Evolutionary conservation across 1,140 invertebrate genomes (phyloP).

Genomic region (Rhynchophorus ferrugineus): DNA sequence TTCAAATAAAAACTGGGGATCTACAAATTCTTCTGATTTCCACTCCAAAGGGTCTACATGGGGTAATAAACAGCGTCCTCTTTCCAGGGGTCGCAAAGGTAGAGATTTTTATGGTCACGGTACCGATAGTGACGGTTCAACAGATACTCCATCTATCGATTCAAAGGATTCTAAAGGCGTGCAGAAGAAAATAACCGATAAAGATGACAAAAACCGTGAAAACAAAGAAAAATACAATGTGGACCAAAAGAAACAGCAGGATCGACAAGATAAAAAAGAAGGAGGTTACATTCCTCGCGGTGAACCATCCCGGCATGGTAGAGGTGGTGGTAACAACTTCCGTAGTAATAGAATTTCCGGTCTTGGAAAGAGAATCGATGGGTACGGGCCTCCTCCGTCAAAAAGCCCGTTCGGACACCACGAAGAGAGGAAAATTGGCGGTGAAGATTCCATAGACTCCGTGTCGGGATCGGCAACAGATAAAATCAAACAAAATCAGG

Average conservation of each 20-base stretch:
- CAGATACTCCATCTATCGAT: constrained; percentile 47
- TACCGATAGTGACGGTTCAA: constrained; percentile 53
- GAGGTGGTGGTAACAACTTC: constrained; percentile 62
- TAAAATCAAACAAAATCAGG: constrained; percentile 61
- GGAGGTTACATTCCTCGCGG: constrained; percentile 64
- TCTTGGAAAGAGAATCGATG: constrained; percentile 53
- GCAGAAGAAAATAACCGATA: constrained; percentile 49
- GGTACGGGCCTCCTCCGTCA: constrained; percentile 66
- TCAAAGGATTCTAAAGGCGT: constrained; percentile 43
- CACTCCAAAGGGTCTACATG: constrained; percentile 17
- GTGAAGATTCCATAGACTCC: constrained; percentile 36
- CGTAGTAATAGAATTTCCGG: constrained; percentile 44
- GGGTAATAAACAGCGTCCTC: constrained; percentile 17
- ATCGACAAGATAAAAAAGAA: constrained; percentile 44
- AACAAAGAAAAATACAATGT: constrained; percentile 31
- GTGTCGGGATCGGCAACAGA: constrained; percentile 40
- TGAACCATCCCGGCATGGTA: constrained; percentile 70
- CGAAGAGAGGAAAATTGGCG: constrained; percentile 32
- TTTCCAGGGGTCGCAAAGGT: constrained; percentile 27
- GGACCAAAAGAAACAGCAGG: constrained; percentile 40
- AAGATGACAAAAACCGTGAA: constrained; percentile 51
- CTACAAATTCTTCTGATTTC: constrained; percentile 32
- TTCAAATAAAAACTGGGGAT: constrained; percentile 32
- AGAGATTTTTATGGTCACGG: constrained; percentile 41
- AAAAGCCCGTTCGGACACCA: constrained; percentile 62